Evolutionary conservation across 2,113 vertebrate species (phyloP).

Genomic region (Ahaetulla prasina): DNA sequence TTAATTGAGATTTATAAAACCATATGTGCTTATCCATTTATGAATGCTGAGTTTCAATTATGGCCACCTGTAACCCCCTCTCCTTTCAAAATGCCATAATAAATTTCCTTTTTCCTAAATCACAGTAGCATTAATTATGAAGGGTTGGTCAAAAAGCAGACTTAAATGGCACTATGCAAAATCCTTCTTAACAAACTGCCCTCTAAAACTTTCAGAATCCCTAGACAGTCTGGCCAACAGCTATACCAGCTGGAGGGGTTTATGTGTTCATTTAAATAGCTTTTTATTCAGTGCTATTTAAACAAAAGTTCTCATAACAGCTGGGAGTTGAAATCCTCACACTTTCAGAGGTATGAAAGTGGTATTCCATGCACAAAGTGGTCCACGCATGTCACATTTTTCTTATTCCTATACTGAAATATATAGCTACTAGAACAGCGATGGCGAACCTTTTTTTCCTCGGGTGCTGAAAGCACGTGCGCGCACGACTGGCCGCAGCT

Average conservation of each 20-base stretch:
- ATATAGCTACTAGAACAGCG: not conserved
- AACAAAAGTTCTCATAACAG: not conserved
- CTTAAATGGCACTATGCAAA: constrained; percentile 12
- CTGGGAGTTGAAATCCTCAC: not conserved
- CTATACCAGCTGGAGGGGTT: not conserved
- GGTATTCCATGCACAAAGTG: not conserved
- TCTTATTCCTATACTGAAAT: not conserved
- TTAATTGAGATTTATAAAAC: constrained; percentile 64
- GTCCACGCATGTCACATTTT: not conserved
- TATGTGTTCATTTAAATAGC: not conserved
- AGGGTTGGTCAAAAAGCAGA: constrained; percentile 9
- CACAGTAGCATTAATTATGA: constrained; percentile 34
- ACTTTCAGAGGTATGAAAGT: not conserved
- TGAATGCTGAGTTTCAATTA: constrained; percentile 60
- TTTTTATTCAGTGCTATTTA: not conserved
- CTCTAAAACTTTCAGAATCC: not conserved
- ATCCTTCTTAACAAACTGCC: not conserved
- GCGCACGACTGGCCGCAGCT: too few species aligned
- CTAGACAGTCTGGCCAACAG: not conserved
- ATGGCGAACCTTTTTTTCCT: too few species aligned
- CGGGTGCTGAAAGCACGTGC: too few species aligned
- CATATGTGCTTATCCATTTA: constrained; percentile 57
- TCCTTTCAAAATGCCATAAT: constrained; percentile 33
- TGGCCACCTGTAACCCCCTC: constrained; percentile 42
- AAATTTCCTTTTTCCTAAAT: constrained; percentile 59